Conservation (phyloP, 53 echinoderm and acorn worm genomes). For the Antedon mediterranea region DNA sequence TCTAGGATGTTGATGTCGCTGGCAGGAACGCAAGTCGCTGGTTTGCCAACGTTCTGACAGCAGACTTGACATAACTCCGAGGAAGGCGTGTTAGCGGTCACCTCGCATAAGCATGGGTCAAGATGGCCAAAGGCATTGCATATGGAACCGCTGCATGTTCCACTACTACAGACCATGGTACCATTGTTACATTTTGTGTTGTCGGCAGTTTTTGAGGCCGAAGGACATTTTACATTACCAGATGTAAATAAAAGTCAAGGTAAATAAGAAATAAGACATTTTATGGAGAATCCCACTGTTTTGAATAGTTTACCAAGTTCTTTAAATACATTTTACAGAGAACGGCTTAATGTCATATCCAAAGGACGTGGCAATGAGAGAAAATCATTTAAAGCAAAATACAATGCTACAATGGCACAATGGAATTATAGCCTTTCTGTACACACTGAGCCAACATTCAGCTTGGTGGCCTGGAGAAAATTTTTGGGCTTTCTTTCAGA, state of each 20-base stretch:
- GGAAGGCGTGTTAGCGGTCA: background rate
- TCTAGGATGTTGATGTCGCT: conserved; percentile 39
- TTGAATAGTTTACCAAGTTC: too few species aligned
- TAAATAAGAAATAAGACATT: background rate
- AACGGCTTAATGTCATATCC: too few species aligned
- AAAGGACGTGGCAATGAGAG: too few species aligned
- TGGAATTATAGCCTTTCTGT: too few species aligned
- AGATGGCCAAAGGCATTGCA: conserved; percentile 20
- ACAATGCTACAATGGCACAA: too few species aligned
- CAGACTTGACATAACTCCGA: conserved; percentile 46
- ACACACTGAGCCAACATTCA: too few species aligned
- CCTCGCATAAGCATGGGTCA: conserved; percentile 39
- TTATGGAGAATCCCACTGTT: too few species aligned
- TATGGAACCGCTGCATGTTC: conserved; percentile 21
- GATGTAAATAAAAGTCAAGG: conserved; percentile 29
- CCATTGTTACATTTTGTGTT: conserved; percentile 5
- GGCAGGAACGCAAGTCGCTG: conserved; percentile 35
- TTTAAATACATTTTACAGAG: too few species aligned
- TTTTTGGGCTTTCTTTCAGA: too few species aligned
- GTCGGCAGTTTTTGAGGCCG: background rate
- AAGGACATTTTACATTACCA: background rate
- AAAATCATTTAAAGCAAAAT: too few species aligned
- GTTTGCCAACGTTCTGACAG: conserved; percentile 46
- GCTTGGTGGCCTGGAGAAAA: too few species aligned
- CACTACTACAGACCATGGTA: conserved; percentile 19